phyloP scores from a whole-genome alignment of 2,797 vertebrate genomes.

The Gila robusta region DNA sequence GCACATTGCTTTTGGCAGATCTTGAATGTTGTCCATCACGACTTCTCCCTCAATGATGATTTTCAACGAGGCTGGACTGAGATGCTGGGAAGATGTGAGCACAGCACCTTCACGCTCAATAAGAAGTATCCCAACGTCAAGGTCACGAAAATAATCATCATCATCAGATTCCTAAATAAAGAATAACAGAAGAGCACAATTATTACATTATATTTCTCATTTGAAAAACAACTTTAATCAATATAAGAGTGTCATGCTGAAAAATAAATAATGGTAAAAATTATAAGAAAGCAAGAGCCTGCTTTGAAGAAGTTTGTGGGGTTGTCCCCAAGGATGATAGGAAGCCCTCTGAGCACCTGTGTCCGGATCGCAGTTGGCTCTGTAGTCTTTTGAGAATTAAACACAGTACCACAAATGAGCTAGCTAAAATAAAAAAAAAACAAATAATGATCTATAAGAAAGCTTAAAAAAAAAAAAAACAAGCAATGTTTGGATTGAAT shows the following conservation, averaged over 20 bases:
- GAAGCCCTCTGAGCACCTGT: slow-evolving; percentile 18
- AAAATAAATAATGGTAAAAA: too few relatives aligned
- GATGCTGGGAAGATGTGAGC: neutral
- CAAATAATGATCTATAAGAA: neutral
- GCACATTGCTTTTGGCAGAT: slow-evolving; percentile 21
- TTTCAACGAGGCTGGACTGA: neutral
- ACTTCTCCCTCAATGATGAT: slow-evolving; percentile 38
- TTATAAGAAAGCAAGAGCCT: neutral
- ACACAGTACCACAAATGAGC: neutral
- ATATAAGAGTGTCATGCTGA: too few relatives aligned
- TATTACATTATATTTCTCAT: neutral
- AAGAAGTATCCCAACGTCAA: neutral
- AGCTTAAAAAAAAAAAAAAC: neutral
- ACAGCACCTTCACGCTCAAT: neutral
- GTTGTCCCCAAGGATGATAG: slow-evolving; percentile 16
- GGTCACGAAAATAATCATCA: neutral
- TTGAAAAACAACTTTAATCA: too few relatives aligned
- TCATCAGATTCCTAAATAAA: neutral
- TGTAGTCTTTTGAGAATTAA: neutral
- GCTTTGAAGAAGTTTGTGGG: slow-evolving; percentile 5
- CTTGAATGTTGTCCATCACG: slow-evolving; percentile 30
- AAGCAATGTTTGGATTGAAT: neutral
- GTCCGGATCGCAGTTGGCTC: slow-evolving; percentile 12
- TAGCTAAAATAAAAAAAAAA: neutral
- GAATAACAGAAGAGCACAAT: neutral